A percentile compares a stretch with the other conserved stretches of the same genome.
These are phyloP conservation scores for Mionectes macconnelli DNA, from an alignment of 2,113 vertebrate genomes.

Conservation along the genomic window DNA sequence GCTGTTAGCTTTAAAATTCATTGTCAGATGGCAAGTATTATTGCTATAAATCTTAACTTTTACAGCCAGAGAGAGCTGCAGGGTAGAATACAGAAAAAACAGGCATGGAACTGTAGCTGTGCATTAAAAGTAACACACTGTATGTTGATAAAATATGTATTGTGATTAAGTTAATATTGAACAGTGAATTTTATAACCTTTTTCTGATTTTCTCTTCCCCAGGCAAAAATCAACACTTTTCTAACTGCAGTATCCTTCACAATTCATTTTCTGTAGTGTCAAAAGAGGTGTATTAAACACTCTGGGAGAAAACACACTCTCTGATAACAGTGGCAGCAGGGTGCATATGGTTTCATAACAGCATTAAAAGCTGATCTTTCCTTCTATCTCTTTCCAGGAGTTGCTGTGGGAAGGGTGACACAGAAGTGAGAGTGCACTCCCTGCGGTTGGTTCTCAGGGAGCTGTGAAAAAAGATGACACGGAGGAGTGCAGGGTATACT, in stretches of 20 bases:
- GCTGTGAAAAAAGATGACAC: not conserved
- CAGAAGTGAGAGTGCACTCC: not conserved
- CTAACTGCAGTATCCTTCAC: not conserved
- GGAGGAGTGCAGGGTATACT: not conserved
- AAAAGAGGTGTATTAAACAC: slow-evolving; percentile 34
- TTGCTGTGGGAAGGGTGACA: slow-evolving; percentile 2
- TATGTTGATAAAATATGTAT: slow-evolving; percentile 34
- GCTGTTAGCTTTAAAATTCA: slow-evolving; percentile 27
- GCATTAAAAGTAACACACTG: not conserved
- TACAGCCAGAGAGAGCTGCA: not conserved
- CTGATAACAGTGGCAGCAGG: slow-evolving; percentile 2
- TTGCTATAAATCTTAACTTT: slow-evolving; percentile 33
- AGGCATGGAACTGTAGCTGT: not conserved
- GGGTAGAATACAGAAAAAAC: slow-evolving; percentile 21
- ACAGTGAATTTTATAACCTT: slow-evolving; percentile 2
- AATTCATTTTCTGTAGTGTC: slow-evolving; percentile 1
- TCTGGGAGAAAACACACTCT: not conserved
- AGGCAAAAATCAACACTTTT: slow-evolving; percentile 42
- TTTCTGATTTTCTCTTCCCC: slow-evolving; percentile 43
- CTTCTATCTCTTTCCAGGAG: slow-evolving; percentile 31
- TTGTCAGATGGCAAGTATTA: slow-evolving; percentile 59
- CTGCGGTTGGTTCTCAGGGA: not conserved
- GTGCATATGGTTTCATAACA: slow-evolving; percentile 13
- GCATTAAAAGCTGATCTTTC: slow-evolving; percentile 45
- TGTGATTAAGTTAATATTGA: slow-evolving; percentile 54